These are phyloP conservation scores for Phaetusa simplex DNA, from an alignment of 2,113 vertebrate genomes.

Conservation along the genomic window DNA sequence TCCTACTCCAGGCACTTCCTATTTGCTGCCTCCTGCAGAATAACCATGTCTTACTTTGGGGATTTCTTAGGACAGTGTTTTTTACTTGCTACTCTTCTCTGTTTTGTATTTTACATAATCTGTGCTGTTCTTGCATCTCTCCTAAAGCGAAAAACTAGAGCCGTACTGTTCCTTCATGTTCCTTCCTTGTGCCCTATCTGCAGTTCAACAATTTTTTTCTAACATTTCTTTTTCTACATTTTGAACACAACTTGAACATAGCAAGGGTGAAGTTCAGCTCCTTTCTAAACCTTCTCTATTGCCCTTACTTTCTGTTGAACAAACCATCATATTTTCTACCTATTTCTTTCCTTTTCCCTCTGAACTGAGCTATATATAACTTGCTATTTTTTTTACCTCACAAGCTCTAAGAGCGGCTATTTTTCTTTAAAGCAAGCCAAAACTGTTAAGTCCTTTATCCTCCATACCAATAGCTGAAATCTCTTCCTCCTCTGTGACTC, in stretches of 20 bases:
- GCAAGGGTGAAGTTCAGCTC: neutral
- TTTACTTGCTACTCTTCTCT: neutral
- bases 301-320: neutral
- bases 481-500: neutral
- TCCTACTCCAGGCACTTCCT: neutral
- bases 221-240: neutral
- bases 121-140: neutral
- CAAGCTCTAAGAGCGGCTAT: neutral
- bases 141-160: neutral
- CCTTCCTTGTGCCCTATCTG: neutral
- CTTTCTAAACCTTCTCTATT: neutral
- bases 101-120: neutral
- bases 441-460: neutral
- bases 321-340: neutral
- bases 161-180: neutral
- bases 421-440: neutral
- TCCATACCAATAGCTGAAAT: neutral
- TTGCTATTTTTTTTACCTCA: neutral
- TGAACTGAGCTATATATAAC: neutral
- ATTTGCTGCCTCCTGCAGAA: neutral
- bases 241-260: neutral
- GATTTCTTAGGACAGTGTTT: neutral
- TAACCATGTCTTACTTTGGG: neutral
- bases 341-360: neutral
- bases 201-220: neutral